phyloP scores from a whole-genome alignment of 2,113 vertebrate species.

The Salvator merianae region DNA sequence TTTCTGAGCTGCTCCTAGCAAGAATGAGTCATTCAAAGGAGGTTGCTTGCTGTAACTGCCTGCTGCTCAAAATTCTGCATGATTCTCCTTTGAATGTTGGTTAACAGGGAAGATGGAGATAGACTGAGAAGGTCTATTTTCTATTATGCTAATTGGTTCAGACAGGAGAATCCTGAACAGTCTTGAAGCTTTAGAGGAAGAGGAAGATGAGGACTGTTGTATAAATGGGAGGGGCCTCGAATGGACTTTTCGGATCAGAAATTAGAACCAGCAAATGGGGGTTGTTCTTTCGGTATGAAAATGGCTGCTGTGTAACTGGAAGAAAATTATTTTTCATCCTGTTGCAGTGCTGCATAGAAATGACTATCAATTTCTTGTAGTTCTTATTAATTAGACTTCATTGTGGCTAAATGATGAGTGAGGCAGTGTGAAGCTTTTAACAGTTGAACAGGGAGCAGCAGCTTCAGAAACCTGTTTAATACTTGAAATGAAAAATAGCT shows the following conservation, averaged over 20 bases:
- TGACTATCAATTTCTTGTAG: constrained; percentile 49
- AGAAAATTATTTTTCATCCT: constrained; percentile 53
- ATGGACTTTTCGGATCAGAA: neutral
- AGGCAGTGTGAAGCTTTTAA: constrained; percentile 50
- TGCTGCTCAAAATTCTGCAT: neutral
- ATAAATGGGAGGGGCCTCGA: too few species aligned
- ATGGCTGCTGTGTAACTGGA: constrained; percentile 31
- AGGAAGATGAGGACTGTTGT: neutral
- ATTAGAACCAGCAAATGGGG: neutral
- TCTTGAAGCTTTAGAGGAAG: neutral
- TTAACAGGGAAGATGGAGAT: neutral
- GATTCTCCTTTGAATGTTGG: too few species aligned
- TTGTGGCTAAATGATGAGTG: constrained; percentile 53
- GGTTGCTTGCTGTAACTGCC: neutral
- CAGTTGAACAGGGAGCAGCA: constrained; percentile 24
- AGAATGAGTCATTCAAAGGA: neutral
- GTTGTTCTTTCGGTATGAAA: neutral
- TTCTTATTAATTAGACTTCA: constrained; percentile 57
- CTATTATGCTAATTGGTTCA: neutral
- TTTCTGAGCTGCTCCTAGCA: neutral
- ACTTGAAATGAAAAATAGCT: neutral
- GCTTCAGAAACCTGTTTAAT: neutral
- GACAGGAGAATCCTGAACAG: neutral
- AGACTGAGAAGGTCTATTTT: neutral
- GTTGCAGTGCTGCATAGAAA: constrained; percentile 13